These are phyloP conservation scores for Tipula helvola DNA, from an alignment of 2,888 invertebrate genomes.

Conservation along the genomic window DNA sequence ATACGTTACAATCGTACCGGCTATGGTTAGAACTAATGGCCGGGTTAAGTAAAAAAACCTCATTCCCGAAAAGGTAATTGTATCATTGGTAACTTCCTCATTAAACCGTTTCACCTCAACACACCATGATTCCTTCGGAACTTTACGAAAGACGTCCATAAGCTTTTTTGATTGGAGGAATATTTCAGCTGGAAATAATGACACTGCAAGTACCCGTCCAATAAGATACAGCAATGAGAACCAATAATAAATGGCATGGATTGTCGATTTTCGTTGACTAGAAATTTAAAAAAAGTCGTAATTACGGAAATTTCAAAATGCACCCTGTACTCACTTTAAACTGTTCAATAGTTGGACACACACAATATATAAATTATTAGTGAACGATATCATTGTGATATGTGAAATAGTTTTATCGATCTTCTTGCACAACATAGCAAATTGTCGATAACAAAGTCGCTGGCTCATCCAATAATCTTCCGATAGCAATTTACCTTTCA, in stretches of 20 bases:
- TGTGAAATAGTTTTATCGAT: conserved; percentile 39
- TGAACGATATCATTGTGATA: conserved; percentile 41
- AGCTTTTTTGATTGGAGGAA: conserved; percentile 42
- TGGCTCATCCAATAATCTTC: conserved; percentile 40
- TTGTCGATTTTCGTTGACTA: conserved; percentile 30
- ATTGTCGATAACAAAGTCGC: conserved; percentile 39
- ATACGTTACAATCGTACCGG: conserved; percentile 46
- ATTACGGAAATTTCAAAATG: not conserved
- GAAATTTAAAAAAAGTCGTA: not conserved
- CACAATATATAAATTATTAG: conserved; percentile 45
- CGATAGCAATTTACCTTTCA: conserved; percentile 36
- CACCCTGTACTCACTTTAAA: conserved; percentile 28
- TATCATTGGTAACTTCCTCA: conserved; percentile 30
- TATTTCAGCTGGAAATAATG: conserved; percentile 42
- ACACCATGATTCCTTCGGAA: conserved; percentile 37
- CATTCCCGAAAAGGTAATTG: conserved; percentile 32
- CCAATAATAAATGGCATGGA: conserved; percentile 41
- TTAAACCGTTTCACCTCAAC: conserved; percentile 34
- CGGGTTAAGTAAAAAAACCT: conserved; percentile 33
- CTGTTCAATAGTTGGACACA: conserved; percentile 43
- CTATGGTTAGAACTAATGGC: conserved; percentile 35
- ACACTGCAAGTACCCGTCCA: conserved; percentile 41
- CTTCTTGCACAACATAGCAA: conserved; percentile 38
- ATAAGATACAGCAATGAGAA: conserved; percentile 43
- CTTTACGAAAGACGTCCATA: conserved; percentile 31